phyloP scores from a whole-genome alignment of 2,797 vertebrate genomes.

The Manis javanica region DNA sequence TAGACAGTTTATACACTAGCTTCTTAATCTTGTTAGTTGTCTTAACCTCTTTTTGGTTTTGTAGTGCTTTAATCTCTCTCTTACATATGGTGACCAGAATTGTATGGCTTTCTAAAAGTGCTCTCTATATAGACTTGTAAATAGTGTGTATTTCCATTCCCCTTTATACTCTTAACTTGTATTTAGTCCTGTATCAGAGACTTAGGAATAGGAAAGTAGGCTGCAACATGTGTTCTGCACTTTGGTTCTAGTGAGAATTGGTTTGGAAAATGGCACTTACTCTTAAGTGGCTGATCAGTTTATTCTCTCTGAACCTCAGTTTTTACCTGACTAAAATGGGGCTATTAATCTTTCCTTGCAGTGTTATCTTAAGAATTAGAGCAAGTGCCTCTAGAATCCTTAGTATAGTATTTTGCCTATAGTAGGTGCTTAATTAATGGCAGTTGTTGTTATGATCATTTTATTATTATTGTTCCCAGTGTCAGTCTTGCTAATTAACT shows the following conservation, averaged over 20 bases:
- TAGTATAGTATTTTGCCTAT: not conserved
- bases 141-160: not conserved
- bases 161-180: not conserved
- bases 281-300: not conserved
- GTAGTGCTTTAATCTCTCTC: not conserved
- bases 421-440: not conserved
- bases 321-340: not conserved
- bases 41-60: not conserved
- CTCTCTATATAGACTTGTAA: not conserved
- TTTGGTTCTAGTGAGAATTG: not conserved
- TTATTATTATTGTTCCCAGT: not conserved
- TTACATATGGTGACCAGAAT: not conserved
- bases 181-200: not conserved
- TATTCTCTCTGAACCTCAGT: not conserved
- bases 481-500: not conserved
- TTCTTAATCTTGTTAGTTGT: not conserved
- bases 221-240: not conserved
- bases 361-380: constrained; percentile 10
- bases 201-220: not conserved
- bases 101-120: not conserved
- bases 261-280: not conserved
- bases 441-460: not conserved
- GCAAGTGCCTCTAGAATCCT: not conserved
- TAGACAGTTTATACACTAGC: not conserved
- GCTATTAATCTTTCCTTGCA: not conserved